These are phyloP conservation scores for Spatula versicolor DNA, from an alignment of 2,797 vertebrate genomes.

Conservation along the genomic window DNA sequence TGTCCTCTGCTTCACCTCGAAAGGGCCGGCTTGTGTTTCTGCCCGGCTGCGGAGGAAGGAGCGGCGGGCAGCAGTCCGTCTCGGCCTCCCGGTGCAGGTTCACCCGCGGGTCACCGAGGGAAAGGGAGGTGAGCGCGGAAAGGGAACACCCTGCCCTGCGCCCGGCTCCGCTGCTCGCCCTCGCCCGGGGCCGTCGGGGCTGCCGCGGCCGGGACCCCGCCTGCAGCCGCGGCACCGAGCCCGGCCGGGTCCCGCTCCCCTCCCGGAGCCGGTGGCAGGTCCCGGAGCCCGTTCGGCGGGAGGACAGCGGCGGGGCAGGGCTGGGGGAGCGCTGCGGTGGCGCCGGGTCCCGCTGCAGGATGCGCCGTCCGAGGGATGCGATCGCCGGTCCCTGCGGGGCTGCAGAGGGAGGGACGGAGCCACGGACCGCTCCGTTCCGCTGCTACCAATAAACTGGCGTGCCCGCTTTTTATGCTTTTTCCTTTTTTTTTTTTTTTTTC, in stretches of 20 bases:
- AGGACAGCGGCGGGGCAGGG: no score
- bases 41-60: slow-evolving; percentile 45
- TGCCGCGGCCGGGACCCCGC: background rate
- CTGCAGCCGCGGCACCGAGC: background rate
- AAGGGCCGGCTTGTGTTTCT: slow-evolving; percentile 61
- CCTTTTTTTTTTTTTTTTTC: background rate
- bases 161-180: background rate
- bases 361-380: background rate
- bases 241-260: background rate
- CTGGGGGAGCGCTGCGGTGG: background rate
- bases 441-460: background rate
- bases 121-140: slow-evolving; percentile 79
- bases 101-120: slow-evolving; percentile 86
- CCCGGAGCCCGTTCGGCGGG: background rate
- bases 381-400: background rate
- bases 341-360: background rate
- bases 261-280: background rate
- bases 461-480: background rate
- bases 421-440: background rate
- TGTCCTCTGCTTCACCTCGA: slow-evolving; percentile 60
- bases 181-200: background rate
- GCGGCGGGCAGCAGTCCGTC: slow-evolving; percentile 51
- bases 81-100: slow-evolving; percentile 84
- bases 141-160: slow-evolving; percentile 73
- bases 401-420: background rate